Conservation (phyloP, 2,797 vertebrate genomes). For the Podarcis siculus region DNA sequence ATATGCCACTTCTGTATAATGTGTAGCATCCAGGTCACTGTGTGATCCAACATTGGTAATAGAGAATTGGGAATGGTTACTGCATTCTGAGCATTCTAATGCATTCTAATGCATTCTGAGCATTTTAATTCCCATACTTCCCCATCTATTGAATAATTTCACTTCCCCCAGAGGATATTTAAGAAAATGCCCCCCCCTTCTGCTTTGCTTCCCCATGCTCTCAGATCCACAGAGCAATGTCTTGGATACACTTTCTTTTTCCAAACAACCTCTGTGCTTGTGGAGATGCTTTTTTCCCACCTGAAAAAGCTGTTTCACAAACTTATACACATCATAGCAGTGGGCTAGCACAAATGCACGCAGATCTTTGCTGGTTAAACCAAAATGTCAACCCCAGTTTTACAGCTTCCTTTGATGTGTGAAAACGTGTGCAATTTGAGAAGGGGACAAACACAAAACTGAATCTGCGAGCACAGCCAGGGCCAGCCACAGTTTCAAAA, state of each 20-base stretch:
- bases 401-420: neutral
- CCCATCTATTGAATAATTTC: neutral
- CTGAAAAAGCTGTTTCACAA: neutral
- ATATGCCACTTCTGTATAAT: neutral
- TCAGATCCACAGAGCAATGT: neutral
- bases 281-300: neutral
- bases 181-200: neutral
- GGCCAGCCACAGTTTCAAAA: neutral
- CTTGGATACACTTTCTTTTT: neutral
- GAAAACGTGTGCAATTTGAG: neutral
- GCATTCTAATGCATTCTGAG: neutral
- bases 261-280: neutral
- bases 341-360: neutral
- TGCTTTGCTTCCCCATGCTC: neutral
- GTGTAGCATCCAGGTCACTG: neutral
- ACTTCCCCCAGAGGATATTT: neutral
- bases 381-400: neutral
- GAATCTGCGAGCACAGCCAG: neutral
- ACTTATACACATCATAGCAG: neutral
- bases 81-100: neutral
- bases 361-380: neutral
- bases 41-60: neutral
- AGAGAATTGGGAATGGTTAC: neutral
- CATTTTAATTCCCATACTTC: neutral
- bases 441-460: neutral